These are phyloP conservation scores for Abramis brama DNA, from an alignment of 2,113 vertebrate species.

Conservation along the genomic window DNA sequence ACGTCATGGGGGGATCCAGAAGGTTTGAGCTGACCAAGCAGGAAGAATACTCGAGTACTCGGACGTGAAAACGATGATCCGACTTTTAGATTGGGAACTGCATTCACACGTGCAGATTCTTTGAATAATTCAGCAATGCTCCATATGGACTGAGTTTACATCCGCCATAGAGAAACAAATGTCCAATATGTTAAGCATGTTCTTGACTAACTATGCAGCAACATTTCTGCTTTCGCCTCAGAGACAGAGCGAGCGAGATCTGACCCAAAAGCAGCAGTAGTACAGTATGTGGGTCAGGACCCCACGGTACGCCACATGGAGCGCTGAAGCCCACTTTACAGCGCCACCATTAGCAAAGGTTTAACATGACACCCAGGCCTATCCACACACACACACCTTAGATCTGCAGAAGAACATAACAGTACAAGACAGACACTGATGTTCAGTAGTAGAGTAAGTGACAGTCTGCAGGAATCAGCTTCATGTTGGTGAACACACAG, in stretches of 20 bases:
- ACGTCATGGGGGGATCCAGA: not conserved
- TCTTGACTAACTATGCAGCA: not conserved
- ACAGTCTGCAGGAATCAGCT: too few species aligned
- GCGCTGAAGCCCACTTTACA: constrained; percentile 24
- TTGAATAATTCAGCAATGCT: not conserved
- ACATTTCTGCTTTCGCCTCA: not conserved
- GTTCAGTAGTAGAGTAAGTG: too few species aligned
- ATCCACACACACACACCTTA: not conserved
- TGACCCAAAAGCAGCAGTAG: constrained; percentile 21
- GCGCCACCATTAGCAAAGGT: not conserved
- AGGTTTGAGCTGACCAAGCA: not conserved
- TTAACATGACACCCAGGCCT: not conserved
- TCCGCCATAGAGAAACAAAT: not conserved
- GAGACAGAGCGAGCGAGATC: not conserved
- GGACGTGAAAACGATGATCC: too few species aligned
- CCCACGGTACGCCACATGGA: constrained; percentile 2
- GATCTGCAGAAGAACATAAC: not conserved
- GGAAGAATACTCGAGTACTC: too few species aligned
- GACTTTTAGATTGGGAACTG: too few species aligned
- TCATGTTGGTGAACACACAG: too few species aligned
- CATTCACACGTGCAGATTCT: not conserved
- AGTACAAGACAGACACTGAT: too few species aligned
- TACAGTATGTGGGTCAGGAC: constrained; percentile 26
- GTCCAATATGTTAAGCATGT: too few species aligned
- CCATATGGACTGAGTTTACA: not conserved